Percentiles rank a stretch among this genome's conserved stretches.
These are phyloP conservation scores for Brevimyrus niger DNA, from an alignment of 2,113 vertebrate species.

Conservation along the genomic window DNA sequence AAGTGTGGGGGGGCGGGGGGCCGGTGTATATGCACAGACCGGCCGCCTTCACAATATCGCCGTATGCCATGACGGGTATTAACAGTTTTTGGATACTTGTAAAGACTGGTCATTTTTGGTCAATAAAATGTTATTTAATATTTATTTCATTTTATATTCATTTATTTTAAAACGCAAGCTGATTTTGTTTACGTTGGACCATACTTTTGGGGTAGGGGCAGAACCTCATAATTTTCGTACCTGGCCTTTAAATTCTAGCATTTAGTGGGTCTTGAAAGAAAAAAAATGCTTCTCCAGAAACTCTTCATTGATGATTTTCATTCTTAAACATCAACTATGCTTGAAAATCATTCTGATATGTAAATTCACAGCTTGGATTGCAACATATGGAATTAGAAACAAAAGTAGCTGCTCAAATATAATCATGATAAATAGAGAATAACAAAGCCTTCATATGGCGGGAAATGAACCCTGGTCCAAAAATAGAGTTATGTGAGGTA, in stretches of 20 bases:
- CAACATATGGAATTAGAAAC: neutral
- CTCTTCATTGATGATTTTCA: neutral
- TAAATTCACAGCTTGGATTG: neutral
- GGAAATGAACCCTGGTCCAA: neutral
- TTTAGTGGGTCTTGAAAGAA: neutral
- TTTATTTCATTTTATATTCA: too few species aligned
- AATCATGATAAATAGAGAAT: neutral
- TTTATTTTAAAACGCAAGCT: neutral
- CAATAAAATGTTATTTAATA: neutral
- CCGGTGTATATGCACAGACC: neutral
- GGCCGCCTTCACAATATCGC: neutral
- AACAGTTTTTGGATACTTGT: neutral
- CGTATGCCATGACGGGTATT: neutral
- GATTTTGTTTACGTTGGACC: neutral
- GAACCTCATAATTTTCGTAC: neutral
- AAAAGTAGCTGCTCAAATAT: neutral
- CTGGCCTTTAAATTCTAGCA: neutral
- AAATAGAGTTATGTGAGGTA: neutral
- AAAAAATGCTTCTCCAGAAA: neutral
- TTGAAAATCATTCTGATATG: neutral
- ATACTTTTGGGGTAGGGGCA: neutral
- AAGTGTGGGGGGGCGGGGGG: neutral
- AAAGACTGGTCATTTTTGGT: neutral
- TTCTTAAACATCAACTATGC: neutral
- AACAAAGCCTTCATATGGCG: neutral